Evolutionary conservation across 1,140 invertebrate species (phyloP), one percentile per base, ranked within the genome.

Genomic region (Drosophila equinoxialis): DNA sequence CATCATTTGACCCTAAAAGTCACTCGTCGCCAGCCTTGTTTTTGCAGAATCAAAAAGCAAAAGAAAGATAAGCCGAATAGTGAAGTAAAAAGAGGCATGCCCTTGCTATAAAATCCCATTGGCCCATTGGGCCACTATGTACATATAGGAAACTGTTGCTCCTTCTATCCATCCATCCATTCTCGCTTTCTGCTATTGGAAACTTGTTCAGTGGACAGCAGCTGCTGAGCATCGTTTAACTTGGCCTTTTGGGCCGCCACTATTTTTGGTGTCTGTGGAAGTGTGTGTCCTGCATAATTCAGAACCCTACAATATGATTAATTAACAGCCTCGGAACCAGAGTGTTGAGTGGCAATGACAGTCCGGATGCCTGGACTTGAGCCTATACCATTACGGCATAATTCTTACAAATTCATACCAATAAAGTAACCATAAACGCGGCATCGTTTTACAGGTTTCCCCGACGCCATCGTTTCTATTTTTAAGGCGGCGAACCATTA

Each of bases 171-270:
- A 70, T 77, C 30, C 51, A 42, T 77, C 30, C 45, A 42, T 42
- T 30, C 54, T 39, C 48, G 6, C 42, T 33, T 0, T 41, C 11
- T 71, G 45, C 37, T 14, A 60, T 74, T 58, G 55, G 67, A 63
- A 42, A 77, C 67, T 66, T 51, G 45, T 11, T 14, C 37, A 48
- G 65, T 54, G 58, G 23, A 61, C 81, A 85, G 67, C 81, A 84
- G 78, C 78, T 86, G 82, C 65, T 74, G 68, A 51, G 48, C 65
- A 57, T 69, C 64, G 42, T 64, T 69, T 77, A 70, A 70, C 74
- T 77, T 70, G 33, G 60, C 68, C 65, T 59, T 71, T 66, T 35
- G 51, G 60, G 23, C 48, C 59, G n/a, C 35, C n/a, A 1, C 17
- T 30, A 5, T 6, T 5, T 30, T 5, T 30, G 30, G 30, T 6